These are phyloP conservation scores for Drosophila pachea DNA, from an alignment of 1,140 invertebrate species.

Conservation along the genomic window DNA sequence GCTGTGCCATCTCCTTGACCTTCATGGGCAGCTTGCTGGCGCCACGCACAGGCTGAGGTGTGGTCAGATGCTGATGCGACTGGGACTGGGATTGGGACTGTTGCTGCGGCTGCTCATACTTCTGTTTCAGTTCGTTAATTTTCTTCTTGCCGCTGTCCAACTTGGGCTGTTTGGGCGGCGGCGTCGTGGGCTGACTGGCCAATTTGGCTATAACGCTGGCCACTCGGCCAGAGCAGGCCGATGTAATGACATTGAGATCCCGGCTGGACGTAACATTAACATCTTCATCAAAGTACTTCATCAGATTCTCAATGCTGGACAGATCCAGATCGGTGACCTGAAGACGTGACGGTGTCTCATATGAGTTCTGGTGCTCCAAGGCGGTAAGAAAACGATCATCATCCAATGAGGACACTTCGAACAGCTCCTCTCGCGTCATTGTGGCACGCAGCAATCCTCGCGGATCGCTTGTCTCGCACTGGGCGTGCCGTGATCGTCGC, in stretches of 20 bases:
- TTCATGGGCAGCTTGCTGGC: slow-evolving; percentile 47
- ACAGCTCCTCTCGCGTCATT: slow-evolving; percentile 70
- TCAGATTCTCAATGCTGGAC: slow-evolving; percentile 70
- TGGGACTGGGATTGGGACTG: no score
- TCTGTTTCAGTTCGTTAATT: slow-evolving; percentile 62
- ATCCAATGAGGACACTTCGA: slow-evolving; percentile 63
- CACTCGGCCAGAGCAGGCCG: slow-evolving; percentile 52
- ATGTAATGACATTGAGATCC: not conserved
- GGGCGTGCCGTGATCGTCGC: slow-evolving; percentile 31
- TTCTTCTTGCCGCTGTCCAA: slow-evolving; percentile 36
- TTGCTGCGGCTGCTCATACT: slow-evolving; percentile 44
- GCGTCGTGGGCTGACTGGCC: slow-evolving; percentile 19
- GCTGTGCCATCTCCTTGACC: slow-evolving; percentile 70
- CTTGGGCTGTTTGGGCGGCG: slow-evolving; percentile 39
- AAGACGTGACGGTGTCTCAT: slow-evolving; percentile 17
- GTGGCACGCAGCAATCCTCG: slow-evolving; percentile 56
- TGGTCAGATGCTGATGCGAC: no score
- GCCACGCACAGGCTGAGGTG: slow-evolving; percentile 12
- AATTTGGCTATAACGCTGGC: slow-evolving; percentile 67
- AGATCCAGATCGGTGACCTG: slow-evolving; percentile 59
- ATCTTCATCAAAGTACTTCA: slow-evolving; percentile 76
- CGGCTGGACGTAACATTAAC: slow-evolving; percentile 64
- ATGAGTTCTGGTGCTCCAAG: slow-evolving; percentile 67
- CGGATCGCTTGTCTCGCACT: slow-evolving; percentile 20
- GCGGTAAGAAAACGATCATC: slow-evolving; percentile 67